phyloP scores from a whole-genome alignment of 1,140 invertebrate genomes.

The Megathymus violae region DNA sequence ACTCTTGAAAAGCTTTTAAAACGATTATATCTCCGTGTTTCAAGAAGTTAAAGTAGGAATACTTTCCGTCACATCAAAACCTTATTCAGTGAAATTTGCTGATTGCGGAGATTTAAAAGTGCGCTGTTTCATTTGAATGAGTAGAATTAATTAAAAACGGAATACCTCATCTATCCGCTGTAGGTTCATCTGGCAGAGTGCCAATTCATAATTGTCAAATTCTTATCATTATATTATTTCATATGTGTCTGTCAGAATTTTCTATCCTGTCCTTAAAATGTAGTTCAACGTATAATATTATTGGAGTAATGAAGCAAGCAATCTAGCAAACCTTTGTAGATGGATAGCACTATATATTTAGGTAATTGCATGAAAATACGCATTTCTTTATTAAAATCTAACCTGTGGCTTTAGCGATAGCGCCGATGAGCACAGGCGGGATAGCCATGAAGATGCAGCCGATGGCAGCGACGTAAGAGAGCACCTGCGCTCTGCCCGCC shows the following conservation, averaged over 20 bases:
- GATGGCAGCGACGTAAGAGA: constrained; percentile 98
- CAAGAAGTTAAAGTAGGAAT: background rate
- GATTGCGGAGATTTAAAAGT: background rate
- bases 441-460: constrained; percentile 98
- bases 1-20: background rate
- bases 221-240: background rate
- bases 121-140: background rate
- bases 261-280: no score
- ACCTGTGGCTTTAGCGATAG: constrained; percentile 97
- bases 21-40: background rate
- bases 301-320: no score
- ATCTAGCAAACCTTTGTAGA: no score
- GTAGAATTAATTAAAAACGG: constrained; percentile 7
- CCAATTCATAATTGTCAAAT: constrained; percentile 1
- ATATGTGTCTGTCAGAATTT: background rate
- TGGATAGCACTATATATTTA: no score
- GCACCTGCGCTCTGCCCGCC: constrained; percentile 94
- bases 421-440: constrained; percentile 97
- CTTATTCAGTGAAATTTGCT: background rate
- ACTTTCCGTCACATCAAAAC: background rate
- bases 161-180: background rate
- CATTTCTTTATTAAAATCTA: constrained; percentile 6
- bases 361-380: background rate
- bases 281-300: no score
- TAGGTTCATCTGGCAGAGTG: background rate